Base-by-base conservation (phyloP, 2,113 vertebrate species). In the Hystrix brachyura region DNA sequence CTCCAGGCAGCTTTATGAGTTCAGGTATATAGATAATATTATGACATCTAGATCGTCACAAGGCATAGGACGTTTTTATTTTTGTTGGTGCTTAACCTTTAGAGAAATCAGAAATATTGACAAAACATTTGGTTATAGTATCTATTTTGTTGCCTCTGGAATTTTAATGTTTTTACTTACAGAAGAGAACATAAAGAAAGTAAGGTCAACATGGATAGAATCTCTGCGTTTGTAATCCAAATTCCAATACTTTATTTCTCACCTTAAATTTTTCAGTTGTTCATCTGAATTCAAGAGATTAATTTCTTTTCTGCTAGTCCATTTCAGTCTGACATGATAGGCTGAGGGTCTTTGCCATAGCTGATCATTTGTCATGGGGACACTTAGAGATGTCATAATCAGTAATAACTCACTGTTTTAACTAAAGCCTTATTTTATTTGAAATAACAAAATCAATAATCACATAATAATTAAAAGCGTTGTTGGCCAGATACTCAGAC, bases 161-260 rank as follows among this genome's bases (percentile, higher is more conserved):
- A 87, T 89, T 97, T 95, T 91, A 18, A 78, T 88, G 21, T 67
- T 87, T 94, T 94, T 92, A 53, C 81, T 87, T 76, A 60, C 0
- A 32, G 27, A 92, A 60, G 69, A 46, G 59, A 81, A 14, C 6
- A 4, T 82, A 78, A 65, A 67, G 34, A 60, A 53, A 84, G 23
- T 80, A 57, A 79, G 48, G 19, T 88, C 48, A 87, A 67, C 12
- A 14, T 90, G 59, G 27, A 69, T 87, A 91, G 51, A 91, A 23
- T 87, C 65, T 94, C 53, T 53, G 82, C 80, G n/a, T 90, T 94
- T 65, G 27, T 74, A 55, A 62, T 72, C 38, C 38, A 91, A 88
- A 86, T 25, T 51, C 51, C 65, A 38, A 51, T 67, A 60, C 21
- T 94, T 95, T n/a, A 60, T 71, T 90, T 25, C 48, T 94, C 17